These are phyloP conservation scores for Pocota personata DNA, from an alignment of 2,888 invertebrate species.

Conservation along the genomic window DNA sequence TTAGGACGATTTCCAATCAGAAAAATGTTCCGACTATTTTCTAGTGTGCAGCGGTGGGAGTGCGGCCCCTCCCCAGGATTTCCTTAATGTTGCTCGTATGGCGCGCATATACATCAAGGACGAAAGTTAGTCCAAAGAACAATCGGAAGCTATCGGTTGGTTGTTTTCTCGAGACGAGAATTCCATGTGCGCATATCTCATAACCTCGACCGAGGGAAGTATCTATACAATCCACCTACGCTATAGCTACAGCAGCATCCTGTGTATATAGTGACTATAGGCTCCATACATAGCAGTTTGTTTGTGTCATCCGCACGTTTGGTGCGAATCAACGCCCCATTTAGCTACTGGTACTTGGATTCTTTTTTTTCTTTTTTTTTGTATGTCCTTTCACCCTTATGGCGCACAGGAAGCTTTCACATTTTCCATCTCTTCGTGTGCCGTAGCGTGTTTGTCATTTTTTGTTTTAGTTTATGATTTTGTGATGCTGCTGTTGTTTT, in stretches of 20 bases:
- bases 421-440: slow-evolving; percentile 36
- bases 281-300: slow-evolving; percentile 68
- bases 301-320: slow-evolving; percentile 67
- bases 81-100: slow-evolving; percentile 71
- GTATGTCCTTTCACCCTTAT: slow-evolving; percentile 44
- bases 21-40: slow-evolving; percentile 70
- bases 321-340: slow-evolving; percentile 72
- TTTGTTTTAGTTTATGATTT: slow-evolving; percentile 64
- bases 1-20: slow-evolving; percentile 67
- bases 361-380: too few species aligned
- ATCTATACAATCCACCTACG: slow-evolving; percentile 61
- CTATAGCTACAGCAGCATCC: slow-evolving; percentile 27
- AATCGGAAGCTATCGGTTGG: slow-evolving; percentile 74
- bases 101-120: slow-evolving; percentile 63
- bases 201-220: slow-evolving; percentile 32
- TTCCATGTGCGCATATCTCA: slow-evolving; percentile 73
- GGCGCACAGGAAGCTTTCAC: slow-evolving; percentile 44
- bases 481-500: slow-evolving; percentile 23
- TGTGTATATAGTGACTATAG: slow-evolving; percentile 47
- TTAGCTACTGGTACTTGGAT: slow-evolving; percentile 66
- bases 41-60: slow-evolving; percentile 48
- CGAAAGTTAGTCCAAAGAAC: slow-evolving; percentile 58
- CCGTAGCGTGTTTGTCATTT: slow-evolving; percentile 31
- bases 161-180: slow-evolving; percentile 65
- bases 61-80: slow-evolving; percentile 53